A percentile compares a stretch with the other conserved stretches of the same genome.
Evolutionary conservation across 2,797 vertebrate species (phyloP).

Genomic region (Acipenser transmontanus): DNA sequence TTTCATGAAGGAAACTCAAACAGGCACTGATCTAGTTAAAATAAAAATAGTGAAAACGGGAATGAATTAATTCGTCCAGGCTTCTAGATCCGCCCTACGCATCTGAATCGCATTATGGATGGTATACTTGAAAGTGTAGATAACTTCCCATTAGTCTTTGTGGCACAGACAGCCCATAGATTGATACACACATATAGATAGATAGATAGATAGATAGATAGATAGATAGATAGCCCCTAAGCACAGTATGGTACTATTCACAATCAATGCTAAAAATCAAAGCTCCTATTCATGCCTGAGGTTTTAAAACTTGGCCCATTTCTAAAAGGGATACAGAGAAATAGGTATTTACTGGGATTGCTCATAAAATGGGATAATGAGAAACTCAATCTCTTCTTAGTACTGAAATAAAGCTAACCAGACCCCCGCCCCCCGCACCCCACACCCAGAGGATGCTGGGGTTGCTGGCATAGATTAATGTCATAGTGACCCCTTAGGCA

Average conservation of each 20-base stretch:
- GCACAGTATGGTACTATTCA: neutral
- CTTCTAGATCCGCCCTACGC: too few species aligned
- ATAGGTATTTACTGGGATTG: neutral
- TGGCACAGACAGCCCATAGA: neutral
- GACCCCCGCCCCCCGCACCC: neutral
- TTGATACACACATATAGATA: neutral
- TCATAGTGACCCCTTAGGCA: neutral
- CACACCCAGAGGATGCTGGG: neutral
- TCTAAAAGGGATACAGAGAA: neutral
- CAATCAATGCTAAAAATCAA: neutral
- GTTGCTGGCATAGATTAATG: neutral
- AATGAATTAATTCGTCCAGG: too few species aligned
- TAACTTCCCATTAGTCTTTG: too few species aligned
- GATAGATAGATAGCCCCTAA: neutral
- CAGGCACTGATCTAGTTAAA: too few species aligned
- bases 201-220: neutral
- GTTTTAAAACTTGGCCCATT: neutral
- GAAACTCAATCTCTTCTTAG: slow-evolving; percentile 1
- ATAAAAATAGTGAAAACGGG: too few species aligned
- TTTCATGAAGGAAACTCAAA: too few species aligned
- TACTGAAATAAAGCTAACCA: neutral
- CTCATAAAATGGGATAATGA: slow-evolving; percentile 1
- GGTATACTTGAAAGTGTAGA: too few species aligned
- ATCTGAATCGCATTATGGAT: too few species aligned
- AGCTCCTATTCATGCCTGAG: slow-evolving; percentile 1